Evolutionary conservation across 2,888 invertebrate genomes (phyloP), one percentile per base, ranked within the genome.

Genomic region (Acanthosepion esculentum): DNA sequence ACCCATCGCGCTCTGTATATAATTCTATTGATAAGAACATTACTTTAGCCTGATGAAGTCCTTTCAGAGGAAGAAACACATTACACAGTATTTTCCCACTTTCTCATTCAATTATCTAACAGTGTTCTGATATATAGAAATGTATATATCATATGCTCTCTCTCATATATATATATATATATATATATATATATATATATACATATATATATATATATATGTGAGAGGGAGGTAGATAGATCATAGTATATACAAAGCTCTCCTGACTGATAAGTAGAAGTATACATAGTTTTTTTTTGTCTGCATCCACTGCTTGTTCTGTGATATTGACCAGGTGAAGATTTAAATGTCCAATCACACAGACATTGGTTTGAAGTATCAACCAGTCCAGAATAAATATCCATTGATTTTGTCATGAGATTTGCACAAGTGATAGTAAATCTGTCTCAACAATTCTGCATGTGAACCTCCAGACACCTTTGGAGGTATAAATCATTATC

Each of bases 291-390:
- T 12, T 0, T n/a, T 78, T 78, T 78, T 78, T 78, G 78, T 78
- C 78, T 78, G 33, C 78, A 33, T 78, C 78, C 33, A 78, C 78
- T 78, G 78, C 78, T n/a, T n/a, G n/a, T 78, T 78, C 78, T 78
- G 78, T 78, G 78, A 78, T 78, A 78, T 78, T 78, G 78, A 78
- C 78, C 78, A 78, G 78, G 33, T 78, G 78, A 78, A 78, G 78
- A 78, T 78, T 78, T 78, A 78, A 78, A 78, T 78, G 78, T 78
- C n/a, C n/a, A 78, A 78, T 78, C 78, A 33, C 78, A 12, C n/a
- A 78, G 78, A 78, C n/a, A 78, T 78, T 78, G 78, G 78, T 78
- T 78, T 78, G 78, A 78, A 78, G 33, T n/a, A 78, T 78, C n/a
- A 20, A n/a, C n/a, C 78, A 78, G 78, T 78, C 78, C 78, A 78